Base-by-base conservation (phyloP, 2,888 invertebrate species). In the Ceraclea dissimilis region DNA sequence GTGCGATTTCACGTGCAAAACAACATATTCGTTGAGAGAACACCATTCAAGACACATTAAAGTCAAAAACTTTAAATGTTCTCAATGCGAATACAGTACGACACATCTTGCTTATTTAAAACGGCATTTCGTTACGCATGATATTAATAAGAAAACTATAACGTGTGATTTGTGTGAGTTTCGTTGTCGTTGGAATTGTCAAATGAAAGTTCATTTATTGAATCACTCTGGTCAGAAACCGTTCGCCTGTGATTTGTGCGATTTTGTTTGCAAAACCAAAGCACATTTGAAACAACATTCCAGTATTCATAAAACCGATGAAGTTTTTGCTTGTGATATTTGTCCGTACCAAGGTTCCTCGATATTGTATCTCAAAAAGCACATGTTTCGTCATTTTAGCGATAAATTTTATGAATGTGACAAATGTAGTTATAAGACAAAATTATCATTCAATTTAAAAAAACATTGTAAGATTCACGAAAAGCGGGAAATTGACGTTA, bases 201-300 rank as follows among this genome's bases (percentile, higher is more conserved):
- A 49, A n/a, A n/a, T 49, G 26, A 21, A 49, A 26, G 49, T 49
- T 26, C 49, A 49, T 17, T 10, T 49, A 4, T 26, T 49, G 22
- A 26, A 13, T 13, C 49, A 49, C n/a, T 19, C 49, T 6, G 49
- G 49, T 2, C 8, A 49, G 16, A 49, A 22, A n/a, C 49, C 49
- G 4, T 49, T 49, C 17, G 21, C 49, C 6, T 49, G 49, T 16
- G 16, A 49, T 16, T 2, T 26, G 5, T 49, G 49, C 16, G 11
- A 13, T n/a, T 49, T 49, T 26, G 49, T 49, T 11, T 49, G 49
- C 26, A 49, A 49, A 10, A 49, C 49, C n/a, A 49, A 49, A 26
- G 49, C 49, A 16, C 49, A 49, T 49, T 26, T 49, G 16, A 49
- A 49, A 16, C 49, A 49, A 20, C 49, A 49, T 26, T 19, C 49